Evolutionary conservation across 1,140 invertebrate genomes (phyloP).

Genomic region (Hyles euphorbiae): DNA sequence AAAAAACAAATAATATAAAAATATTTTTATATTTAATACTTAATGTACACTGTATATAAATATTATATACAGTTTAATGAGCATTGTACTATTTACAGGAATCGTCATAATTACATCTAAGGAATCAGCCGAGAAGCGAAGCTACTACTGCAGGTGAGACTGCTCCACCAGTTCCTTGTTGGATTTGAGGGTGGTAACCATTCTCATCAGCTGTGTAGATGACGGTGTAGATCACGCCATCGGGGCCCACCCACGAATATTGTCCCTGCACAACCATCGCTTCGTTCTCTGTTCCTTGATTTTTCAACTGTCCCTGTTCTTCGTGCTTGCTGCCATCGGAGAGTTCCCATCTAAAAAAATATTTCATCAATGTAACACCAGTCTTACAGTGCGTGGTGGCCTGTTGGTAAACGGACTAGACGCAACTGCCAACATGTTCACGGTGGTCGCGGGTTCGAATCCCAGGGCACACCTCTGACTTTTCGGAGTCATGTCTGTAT

Average conservation of each 20-base stretch:
- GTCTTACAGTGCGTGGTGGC: background rate
- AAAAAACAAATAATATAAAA: background rate
- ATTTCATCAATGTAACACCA: background rate
- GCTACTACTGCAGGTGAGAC: constrained; percentile 56
- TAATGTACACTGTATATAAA: constrained; percentile 43
- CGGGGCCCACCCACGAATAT: constrained; percentile 76
- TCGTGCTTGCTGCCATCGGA: constrained; percentile 72
- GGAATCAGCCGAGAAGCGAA: constrained; percentile 46
- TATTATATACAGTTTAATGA: constrained; percentile 55
- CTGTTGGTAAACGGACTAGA: too few species aligned
- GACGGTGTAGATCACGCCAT: constrained; percentile 77
- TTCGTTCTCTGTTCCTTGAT: constrained; percentile 75
- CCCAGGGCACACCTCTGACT: too few species aligned
- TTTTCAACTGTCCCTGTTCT: constrained; percentile 78
- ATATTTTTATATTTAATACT: background rate
- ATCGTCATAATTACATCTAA: constrained; percentile 1
- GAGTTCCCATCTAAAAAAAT: constrained; percentile 46
- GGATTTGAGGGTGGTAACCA: constrained; percentile 78
- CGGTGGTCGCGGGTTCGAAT: too few species aligned
- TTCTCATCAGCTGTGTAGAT: constrained; percentile 87
- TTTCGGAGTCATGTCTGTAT: too few species aligned
- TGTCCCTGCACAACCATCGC: constrained; percentile 68
- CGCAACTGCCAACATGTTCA: too few species aligned
- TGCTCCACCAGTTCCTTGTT: constrained; percentile 79
- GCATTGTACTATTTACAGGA: constrained; percentile 49